These are phyloP conservation scores for Recurvirostra avosetta DNA, from an alignment of 2,113 vertebrate species.

Conservation along the genomic window DNA sequence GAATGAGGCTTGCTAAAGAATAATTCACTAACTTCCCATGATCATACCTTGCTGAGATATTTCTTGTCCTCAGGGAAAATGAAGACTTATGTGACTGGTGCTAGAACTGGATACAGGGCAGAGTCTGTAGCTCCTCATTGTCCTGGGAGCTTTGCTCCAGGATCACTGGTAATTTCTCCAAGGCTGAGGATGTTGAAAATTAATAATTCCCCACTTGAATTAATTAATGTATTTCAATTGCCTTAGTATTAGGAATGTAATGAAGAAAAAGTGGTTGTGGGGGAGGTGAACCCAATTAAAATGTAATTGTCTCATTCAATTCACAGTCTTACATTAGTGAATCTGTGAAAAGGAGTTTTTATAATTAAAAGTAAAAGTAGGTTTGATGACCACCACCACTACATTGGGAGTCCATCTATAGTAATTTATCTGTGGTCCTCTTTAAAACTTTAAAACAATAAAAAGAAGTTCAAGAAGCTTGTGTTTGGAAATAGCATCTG, in stretches of 20 bases:
- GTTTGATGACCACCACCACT: not conserved
- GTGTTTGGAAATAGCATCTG: not conserved
- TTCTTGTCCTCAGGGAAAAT: not conserved
- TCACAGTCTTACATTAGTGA: not conserved
- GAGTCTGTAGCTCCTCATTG: not conserved
- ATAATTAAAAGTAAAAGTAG: not conserved
- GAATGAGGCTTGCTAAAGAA: not conserved
- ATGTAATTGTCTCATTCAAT: not conserved
- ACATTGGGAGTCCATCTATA: not conserved
- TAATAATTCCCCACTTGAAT: constrained; percentile 51
- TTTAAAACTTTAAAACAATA: not conserved
- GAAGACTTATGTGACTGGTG: not conserved
- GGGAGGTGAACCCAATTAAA: constrained; percentile 42
- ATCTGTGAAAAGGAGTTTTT: not conserved
- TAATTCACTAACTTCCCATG: not conserved
- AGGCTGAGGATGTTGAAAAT: constrained; percentile 35
- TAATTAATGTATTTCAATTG: constrained; percentile 48
- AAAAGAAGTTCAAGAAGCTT: not conserved
- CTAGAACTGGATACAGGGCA: not conserved
- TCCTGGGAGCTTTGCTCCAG: constrained; percentile 2
- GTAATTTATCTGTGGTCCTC: not conserved
- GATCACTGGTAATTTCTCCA: not conserved
- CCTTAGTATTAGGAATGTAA: not conserved
- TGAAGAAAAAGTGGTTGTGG: constrained; percentile 1
- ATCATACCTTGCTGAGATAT: not conserved